Evolutionary conservation across 2,113 vertebrate species (phyloP).

Genomic region (Canis aureus): DNA sequence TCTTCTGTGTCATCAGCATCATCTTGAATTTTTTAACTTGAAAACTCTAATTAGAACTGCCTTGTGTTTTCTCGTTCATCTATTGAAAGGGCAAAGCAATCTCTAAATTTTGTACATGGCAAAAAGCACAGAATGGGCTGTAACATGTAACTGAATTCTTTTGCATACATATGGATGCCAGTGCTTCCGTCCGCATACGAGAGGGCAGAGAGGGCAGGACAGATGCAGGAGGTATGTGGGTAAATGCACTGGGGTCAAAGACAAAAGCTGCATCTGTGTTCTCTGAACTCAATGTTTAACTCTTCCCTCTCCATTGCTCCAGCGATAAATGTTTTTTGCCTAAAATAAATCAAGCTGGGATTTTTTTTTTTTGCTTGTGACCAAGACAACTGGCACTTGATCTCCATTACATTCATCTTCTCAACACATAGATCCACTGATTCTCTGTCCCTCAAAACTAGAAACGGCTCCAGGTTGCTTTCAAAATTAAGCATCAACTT

Average conservation of each 20-base stretch:
- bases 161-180: neutral
- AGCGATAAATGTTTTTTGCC: neutral
- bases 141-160: neutral
- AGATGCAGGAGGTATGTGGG: neutral
- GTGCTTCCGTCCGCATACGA: neutral
- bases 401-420: neutral
- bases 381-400: neutral
- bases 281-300: neutral
- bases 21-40: neutral
- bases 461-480: neutral
- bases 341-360: neutral
- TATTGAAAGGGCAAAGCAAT: slow-evolving; percentile 2
- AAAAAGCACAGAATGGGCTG: neutral
- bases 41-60: slow-evolving; percentile 43
- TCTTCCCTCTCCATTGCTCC: neutral
- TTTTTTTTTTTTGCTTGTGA: neutral
- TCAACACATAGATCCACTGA: neutral
- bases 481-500: slow-evolving; percentile 42
- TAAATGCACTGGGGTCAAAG: neutral
- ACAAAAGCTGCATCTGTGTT: neutral
- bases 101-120: neutral
- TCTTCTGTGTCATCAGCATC: slow-evolving; percentile 19
- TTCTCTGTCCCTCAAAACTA: neutral
- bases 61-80: neutral
- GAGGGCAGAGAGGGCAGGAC: neutral